These are phyloP conservation scores for Brachionus asplanchnoidis DNA, from an alignment of 1,140 invertebrate species.

Conservation along the genomic window DNA sequence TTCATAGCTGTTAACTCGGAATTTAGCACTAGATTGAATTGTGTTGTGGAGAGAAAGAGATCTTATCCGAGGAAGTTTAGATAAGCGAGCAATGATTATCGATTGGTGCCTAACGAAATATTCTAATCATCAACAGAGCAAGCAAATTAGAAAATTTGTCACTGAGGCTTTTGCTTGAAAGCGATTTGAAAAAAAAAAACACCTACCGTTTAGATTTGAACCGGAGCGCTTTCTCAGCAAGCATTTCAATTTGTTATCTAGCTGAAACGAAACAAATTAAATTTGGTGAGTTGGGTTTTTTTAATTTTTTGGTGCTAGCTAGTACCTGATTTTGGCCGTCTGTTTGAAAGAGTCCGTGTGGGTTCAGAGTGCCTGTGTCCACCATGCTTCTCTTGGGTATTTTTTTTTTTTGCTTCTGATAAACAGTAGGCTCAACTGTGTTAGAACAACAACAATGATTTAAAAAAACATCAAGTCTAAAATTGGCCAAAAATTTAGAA, in stretches of 20 bases:
- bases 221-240: not conserved
- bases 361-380: not conserved
- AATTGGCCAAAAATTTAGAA: not conserved
- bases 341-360: not conserved
- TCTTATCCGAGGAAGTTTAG: not conserved
- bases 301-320: not conserved
- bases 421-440: not conserved
- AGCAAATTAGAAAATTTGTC: not conserved
- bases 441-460: not conserved
- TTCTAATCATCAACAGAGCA: not conserved
- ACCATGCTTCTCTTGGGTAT: not conserved
- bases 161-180: not conserved
- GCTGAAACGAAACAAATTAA: not conserved
- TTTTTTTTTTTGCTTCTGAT: not conserved
- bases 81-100: not conserved
- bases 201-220: slow-evolving; percentile 5
- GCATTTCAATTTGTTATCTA: slow-evolving; percentile 26
- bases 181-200: not conserved
- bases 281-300: not conserved
- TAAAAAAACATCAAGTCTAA: not conserved
- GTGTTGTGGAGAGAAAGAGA: not conserved
- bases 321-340: not conserved
- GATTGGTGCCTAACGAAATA: not conserved
- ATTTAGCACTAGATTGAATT: slow-evolving; percentile 12
- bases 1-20: not conserved